Evolutionary conservation across 2,888 invertebrate species (phyloP).

Genomic region (Dascillus cervinus): DNA sequence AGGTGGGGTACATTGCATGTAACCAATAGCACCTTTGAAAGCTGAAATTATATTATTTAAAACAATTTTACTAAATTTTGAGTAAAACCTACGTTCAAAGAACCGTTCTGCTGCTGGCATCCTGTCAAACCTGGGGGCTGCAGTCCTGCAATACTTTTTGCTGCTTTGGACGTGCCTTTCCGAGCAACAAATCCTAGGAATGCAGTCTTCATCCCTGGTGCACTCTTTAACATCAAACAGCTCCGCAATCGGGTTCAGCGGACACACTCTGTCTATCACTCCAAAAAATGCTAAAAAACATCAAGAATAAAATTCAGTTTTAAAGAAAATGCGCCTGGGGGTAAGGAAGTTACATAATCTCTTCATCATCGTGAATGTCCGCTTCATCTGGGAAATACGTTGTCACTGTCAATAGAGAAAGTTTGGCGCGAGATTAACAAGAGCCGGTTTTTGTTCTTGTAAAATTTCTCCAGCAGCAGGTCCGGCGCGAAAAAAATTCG

Average conservation of each 20-base stretch:
- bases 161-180: slow-evolving; percentile 45
- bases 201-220: slow-evolving; percentile 60
- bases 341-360: too few relatives aligned
- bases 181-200: slow-evolving; percentile 69
- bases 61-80: slow-evolving; percentile 3
- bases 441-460: too few relatives aligned
- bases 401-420: slow-evolving; percentile 28
- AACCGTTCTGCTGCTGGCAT: slow-evolving; percentile 57
- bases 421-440: too few relatives aligned
- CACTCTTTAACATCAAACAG: slow-evolving; percentile 63
- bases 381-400: too few relatives aligned
- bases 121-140: slow-evolving; percentile 55
- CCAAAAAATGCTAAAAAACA: slow-evolving; percentile 54
- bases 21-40: slow-evolving; percentile 46
- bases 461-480: too few relatives aligned
- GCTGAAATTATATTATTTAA: slow-evolving; percentile 26
- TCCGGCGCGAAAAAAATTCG: too few relatives aligned
- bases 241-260: slow-evolving; percentile 60
- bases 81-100: slow-evolving; percentile 50
- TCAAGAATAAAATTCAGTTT: too few relatives aligned
- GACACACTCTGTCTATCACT: slow-evolving; percentile 62
- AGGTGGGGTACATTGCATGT: slow-evolving; percentile 64
- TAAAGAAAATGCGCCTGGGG: too few relatives aligned
- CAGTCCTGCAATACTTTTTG: slow-evolving; percentile 64
- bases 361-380: too few relatives aligned